Percentiles rank a stretch among this genome's conserved stretches.
phyloP scores from a whole-genome alignment of 2,113 vertebrate genomes.

The Plecturocebus donacophilus region DNA sequence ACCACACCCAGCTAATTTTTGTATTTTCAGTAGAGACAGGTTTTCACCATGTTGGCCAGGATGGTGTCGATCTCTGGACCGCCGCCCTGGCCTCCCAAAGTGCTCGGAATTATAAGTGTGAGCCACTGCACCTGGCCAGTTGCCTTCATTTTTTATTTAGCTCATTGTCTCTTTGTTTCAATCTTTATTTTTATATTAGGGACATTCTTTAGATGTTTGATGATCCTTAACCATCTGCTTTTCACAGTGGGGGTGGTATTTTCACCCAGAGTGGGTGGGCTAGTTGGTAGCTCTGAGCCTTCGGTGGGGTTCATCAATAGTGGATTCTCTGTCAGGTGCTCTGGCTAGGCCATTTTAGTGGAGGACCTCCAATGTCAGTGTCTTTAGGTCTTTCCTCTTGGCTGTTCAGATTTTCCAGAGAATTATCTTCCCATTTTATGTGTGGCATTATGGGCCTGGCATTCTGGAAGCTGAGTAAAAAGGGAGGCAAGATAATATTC shows the following conservation, averaged over 20 bases:
- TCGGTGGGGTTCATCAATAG: neutral
- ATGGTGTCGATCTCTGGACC: too few species aligned
- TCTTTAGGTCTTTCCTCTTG: neutral
- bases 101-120: too few species aligned
- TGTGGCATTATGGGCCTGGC: neutral
- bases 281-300: neutral
- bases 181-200: conserved; percentile 3
- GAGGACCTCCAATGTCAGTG: neutral
- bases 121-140: too few species aligned
- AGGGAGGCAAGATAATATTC: neutral
- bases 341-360: neutral
- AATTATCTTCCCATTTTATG: neutral
- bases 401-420: neutral
- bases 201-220: neutral
- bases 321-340: neutral
- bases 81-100: too few species aligned
- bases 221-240: neutral
- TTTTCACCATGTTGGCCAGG: too few species aligned
- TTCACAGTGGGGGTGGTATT: neutral
- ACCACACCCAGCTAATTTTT: too few species aligned
- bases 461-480: neutral
- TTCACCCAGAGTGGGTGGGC: neutral
- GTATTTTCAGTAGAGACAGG: too few species aligned
- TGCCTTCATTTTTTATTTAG: neutral
- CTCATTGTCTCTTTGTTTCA: neutral